Evolutionary conservation across 2,113 vertebrate genomes (phyloP).

Genomic region (Dromaius novaehollandiae): DNA sequence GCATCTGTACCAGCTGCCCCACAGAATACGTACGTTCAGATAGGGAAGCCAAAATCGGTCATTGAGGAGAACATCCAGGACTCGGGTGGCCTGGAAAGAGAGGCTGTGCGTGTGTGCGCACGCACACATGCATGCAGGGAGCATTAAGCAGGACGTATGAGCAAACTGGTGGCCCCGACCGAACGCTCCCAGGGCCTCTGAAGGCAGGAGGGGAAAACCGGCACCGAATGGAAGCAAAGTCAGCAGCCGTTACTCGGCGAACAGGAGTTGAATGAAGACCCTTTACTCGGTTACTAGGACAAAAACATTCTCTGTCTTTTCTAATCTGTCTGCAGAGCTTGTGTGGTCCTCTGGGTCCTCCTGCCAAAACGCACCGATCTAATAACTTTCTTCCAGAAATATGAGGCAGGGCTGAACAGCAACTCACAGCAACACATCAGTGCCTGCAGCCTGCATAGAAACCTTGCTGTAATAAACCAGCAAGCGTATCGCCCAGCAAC

Average conservation of each 20-base stretch:
- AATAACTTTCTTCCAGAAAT: neutral
- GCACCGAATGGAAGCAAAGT: neutral
- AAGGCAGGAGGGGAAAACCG: neutral
- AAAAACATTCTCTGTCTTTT: neutral
- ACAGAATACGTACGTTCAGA: neutral
- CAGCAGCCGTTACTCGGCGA: fast-evolving
- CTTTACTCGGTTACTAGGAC: fast-evolving
- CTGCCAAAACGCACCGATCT: neutral
- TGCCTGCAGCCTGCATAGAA: neutral
- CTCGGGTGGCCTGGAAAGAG: neutral
- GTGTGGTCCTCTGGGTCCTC: neutral
- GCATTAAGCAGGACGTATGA: neutral
- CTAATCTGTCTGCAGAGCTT: neutral
- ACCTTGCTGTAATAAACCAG: neutral
- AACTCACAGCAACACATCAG: neutral
- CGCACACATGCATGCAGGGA: neutral
- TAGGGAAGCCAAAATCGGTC: neutral
- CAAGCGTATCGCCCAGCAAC: neutral
- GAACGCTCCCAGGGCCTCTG: neutral
- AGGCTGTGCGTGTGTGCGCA: neutral
- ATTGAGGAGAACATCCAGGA: neutral
- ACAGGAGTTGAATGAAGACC: neutral
- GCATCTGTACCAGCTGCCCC: neutral
- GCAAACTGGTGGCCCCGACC: neutral
- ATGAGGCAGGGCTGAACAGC: neutral